Conservation (phyloP, 92 coral and sea anemone genomes). For the Parazoanthus atlanticus region DNA sequence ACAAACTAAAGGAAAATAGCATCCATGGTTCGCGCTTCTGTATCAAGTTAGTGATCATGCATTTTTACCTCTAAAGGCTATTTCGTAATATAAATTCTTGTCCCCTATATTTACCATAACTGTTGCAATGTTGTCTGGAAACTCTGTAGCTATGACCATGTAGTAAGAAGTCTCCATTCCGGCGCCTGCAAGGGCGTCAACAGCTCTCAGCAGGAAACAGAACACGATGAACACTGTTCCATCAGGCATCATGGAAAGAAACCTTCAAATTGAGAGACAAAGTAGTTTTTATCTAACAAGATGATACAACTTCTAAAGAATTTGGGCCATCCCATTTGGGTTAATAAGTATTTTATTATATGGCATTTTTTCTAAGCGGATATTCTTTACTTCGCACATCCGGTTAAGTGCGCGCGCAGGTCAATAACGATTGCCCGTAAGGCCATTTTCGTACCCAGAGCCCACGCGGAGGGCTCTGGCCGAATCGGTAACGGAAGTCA, state of each 20-base stretch:
- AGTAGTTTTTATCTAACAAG: not conserved
- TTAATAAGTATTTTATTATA: too few species aligned
- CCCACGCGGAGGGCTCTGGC: too few species aligned
- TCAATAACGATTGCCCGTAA: too few species aligned
- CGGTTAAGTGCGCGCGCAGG: too few species aligned
- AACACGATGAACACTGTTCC: conserved; percentile 31
- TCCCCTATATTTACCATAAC: conserved; percentile 14
- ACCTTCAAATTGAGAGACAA: not conserved
- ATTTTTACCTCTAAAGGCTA: not conserved
- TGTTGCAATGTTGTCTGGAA: conserved; percentile 38
- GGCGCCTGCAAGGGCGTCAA: conserved; percentile 24
- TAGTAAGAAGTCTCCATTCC: conserved; percentile 33
- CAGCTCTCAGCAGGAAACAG: conserved; percentile 39
- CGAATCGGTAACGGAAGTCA: too few species aligned
- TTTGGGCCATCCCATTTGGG: not conserved
- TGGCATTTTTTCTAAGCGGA: too few species aligned
- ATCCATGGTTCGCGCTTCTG: too few species aligned
- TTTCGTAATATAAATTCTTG: too few species aligned
- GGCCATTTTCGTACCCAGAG: too few species aligned
- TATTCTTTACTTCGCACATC: too few species aligned
- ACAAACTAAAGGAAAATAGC: too few species aligned
- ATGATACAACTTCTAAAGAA: not conserved
- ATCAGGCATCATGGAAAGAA: conserved; percentile 42
- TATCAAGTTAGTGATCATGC: too few species aligned
- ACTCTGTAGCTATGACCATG: conserved; percentile 20